A percentile compares a stretch with the other conserved stretches of the same genome.
Evolutionary conservation across 2,797 vertebrate genomes (phyloP).

Genomic region (Eulemur mongoz): DNA sequence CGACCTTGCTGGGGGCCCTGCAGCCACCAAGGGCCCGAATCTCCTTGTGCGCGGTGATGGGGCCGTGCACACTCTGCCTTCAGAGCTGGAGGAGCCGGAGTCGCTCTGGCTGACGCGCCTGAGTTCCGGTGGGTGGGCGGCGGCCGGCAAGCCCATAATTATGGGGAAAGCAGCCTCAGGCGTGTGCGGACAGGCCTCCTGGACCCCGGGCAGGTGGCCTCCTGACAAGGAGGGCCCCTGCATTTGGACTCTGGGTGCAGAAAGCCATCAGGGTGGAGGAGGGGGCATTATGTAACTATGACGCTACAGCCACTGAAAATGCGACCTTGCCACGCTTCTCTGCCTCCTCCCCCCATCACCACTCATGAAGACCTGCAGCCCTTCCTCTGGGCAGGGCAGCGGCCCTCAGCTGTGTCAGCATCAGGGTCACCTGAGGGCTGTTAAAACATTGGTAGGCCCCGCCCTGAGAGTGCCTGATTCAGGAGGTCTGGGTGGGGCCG

Average conservation of each 20-base stretch:
- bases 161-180: not conserved
- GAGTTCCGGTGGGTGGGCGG: not conserved
- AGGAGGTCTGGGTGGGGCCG: not conserved
- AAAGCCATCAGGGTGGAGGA: not conserved
- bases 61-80: not conserved
- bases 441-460: not conserved
- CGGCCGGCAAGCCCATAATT: slow-evolving; percentile 33
- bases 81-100: fast-evolving
- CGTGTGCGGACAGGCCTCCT: not conserved
- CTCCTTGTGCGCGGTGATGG: not conserved
- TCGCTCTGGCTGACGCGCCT: not conserved
- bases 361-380: not conserved
- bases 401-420: not conserved
- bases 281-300: slow-evolving; percentile 15
- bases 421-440: not conserved
- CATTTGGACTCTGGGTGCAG: not conserved
- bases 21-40: not conserved
- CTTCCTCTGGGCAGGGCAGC: not conserved
- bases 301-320: not conserved
- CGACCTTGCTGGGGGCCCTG: not conserved
- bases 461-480: not conserved
- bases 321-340: not conserved
- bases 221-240: not conserved
- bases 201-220: slow-evolving; percentile 47
- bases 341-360: not conserved